Base-by-base conservation (phyloP, 2,797 vertebrate species). In the Pangasius djambal region DNA sequence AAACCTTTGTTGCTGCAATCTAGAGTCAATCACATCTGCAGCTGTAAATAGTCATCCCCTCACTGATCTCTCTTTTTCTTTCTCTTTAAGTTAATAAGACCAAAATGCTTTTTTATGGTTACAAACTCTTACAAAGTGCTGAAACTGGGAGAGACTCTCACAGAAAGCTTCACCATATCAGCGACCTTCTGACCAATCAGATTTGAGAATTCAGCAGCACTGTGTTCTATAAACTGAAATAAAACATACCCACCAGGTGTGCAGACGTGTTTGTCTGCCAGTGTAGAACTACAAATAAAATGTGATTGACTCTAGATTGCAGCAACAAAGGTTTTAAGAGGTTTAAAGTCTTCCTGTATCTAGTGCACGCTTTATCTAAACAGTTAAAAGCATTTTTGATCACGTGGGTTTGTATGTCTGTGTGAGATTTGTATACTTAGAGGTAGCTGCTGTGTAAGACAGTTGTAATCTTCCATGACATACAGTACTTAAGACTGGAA, bases 401-500 rank as follows among this genome's bases (percentile, higher is more conserved):
- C 22, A 2, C 9, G 13, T 25, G 34, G 48, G 34, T 22, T 81
- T 37, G 34, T 12, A 52, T 57, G n/a, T 81, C 3, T 10, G 52
- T 15, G 28, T 37, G 55, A 55, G 20, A 40, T 37, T 37, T 40
- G 52, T 13, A 37, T 82, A 59, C 20, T 25, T 59, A 59, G 18
- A 81, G 9, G 78, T 25, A 81, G 55, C 55, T 59, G 31, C 10
- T 59, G 31, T 37, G 31, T 34, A 81, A 81, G 16, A 57, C 52
- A 81, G n/a, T 34, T 83, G 59, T 31, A 69, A 55, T 90, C 52
- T 69, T 83, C 34, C 34, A 28, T 61, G 48, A 48, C 50, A 67
- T 20, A 61, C 20, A 61, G 15, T 79, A 69, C 28, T 15, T 86
- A 85, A 82, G n/a, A 37, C 78, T 9, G 13, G 52, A 61, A 22